phyloP scores from a whole-genome alignment of 1,140 invertebrate genomes.

The Heliconius himera region DNA sequence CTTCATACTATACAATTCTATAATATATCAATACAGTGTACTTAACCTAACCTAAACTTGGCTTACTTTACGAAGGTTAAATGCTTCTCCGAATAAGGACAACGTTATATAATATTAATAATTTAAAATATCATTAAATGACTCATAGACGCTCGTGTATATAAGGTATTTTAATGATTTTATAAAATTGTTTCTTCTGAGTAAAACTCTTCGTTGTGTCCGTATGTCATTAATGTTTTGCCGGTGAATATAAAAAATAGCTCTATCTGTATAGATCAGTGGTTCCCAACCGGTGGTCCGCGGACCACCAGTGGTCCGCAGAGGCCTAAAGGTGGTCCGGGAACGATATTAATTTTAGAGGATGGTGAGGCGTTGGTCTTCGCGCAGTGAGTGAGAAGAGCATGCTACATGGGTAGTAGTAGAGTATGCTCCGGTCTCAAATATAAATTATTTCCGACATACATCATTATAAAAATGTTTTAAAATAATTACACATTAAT shows the following conservation, averaged over 20 bases:
- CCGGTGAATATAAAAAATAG: too few species aligned
- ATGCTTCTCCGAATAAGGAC: background rate
- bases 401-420: too few species aligned
- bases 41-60: constrained; percentile 7
- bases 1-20: background rate
- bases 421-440: too few species aligned
- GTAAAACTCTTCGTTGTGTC: background rate
- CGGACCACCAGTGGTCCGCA: too few species aligned
- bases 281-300: too few species aligned
- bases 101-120: background rate
- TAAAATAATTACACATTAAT: too few species aligned
- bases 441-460: too few species aligned
- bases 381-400: too few species aligned
- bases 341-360: too few species aligned
- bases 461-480: too few species aligned
- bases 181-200: background rate
- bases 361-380: too few species aligned
- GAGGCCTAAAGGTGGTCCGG: too few species aligned
- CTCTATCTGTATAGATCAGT: background rate
- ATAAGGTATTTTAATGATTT: background rate
- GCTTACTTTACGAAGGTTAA: constrained; percentile 6
- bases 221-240: background rate
- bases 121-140: background rate
- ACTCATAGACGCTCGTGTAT: background rate
- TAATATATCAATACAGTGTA: background rate